Base-by-base conservation (phyloP, 2,888 invertebrate genomes). In the Caenorhabditis doughertyi region DNA sequence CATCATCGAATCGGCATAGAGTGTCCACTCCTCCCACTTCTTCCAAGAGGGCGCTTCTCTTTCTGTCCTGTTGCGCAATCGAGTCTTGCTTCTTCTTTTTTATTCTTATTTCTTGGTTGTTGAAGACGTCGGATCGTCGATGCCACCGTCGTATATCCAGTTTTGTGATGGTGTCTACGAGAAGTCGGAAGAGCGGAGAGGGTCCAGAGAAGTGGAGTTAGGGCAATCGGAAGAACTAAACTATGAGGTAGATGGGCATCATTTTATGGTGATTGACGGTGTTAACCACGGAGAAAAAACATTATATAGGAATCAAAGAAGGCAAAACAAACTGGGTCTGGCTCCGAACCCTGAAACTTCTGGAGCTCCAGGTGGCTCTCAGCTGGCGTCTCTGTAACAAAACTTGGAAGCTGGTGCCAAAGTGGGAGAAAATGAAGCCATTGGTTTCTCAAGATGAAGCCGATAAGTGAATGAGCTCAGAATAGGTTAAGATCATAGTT, bases 51-150 rank as follows among this genome's bases (percentile, higher is more conserved):
- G 74, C 74, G 67, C 51, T 65, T 49, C 49, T 65, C 42, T 42
- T 60, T 47, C 55, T 55, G 53, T 55, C 60, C 73, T 56, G 67
- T 76, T 76, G 76, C 76, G 76, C 76, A 76, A 76, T 76, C 76
- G 64, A 73, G 73, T 73, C 73, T 64, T 72, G 49, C 53, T 60
- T 25, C 64, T 64, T 67, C 58, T 68, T 55, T 65, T 70, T 47
- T 65, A 25, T 56, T 56, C 44, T 29, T 47, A 51, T 58, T 76
- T 56, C 51, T 47, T 74, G 53, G 51, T 35, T 53, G 58, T 44
- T 51, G 62, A 49, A 35, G 60, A 49, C 49, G 71, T 35, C 23
- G 65, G 47, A 71, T 71, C 70, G 42, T 42, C 53, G 67, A 62
- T 62, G 25, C 47, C 62, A 29, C 65, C 65, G 32, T 65, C 65